Conservation (phyloP, 2,113 vertebrate species). For the Lophius piscatorius region DNA sequence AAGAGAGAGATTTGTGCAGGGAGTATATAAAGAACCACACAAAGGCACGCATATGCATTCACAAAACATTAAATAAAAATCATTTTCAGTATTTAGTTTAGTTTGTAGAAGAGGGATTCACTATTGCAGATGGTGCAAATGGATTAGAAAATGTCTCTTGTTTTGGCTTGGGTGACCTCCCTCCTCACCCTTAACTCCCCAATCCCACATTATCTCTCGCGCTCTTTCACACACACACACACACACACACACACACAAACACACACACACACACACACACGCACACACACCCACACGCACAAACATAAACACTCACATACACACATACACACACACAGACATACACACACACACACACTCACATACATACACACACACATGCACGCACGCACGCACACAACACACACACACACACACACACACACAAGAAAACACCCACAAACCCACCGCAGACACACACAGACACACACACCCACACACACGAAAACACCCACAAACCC, state of each 20-base stretch:
- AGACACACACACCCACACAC: no score
- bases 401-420: not conserved
- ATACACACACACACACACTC: not conserved
- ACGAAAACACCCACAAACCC: no score
- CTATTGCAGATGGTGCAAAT: slow-evolving; percentile 13
- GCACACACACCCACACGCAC: not conserved
- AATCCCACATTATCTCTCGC: no score
- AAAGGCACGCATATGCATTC: not conserved
- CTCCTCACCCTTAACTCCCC: not conserved
- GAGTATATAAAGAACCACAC: not conserved
- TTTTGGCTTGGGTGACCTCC: slow-evolving; percentile 38
- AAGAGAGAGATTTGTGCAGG: slow-evolving; percentile 12
- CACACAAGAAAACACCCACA: not conserved
- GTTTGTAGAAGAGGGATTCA: slow-evolving; percentile 8
- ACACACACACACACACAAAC: not conserved
- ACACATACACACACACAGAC: not conserved
- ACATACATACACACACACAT: not conserved
- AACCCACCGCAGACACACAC: no score
- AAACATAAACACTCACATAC: not conserved
- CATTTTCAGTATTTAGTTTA: not conserved
- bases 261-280: not conserved
- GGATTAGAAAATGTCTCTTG: slow-evolving; percentile 52
- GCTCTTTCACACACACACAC: not conserved
- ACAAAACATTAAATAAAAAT: not conserved
- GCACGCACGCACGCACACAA: not conserved